These are phyloP conservation scores for Galbula dea DNA, from an alignment of 2,113 vertebrate species.

Conservation along the genomic window DNA sequence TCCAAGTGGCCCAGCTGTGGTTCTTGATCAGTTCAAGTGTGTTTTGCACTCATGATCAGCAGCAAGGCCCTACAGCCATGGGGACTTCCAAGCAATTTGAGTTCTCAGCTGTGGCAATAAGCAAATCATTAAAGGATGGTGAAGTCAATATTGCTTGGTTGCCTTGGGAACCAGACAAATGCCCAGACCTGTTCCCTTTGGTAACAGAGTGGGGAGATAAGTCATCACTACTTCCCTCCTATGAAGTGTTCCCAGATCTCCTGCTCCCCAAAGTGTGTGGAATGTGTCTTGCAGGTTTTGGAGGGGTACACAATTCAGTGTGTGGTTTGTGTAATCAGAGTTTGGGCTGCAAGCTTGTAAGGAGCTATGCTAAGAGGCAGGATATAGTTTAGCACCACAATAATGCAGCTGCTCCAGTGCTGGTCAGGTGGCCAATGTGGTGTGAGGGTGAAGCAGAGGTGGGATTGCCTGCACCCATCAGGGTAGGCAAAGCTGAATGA, in stretches of 20 bases:
- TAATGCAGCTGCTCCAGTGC: background rate
- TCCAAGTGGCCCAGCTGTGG: slow-evolving; percentile 35
- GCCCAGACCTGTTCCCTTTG: slow-evolving; percentile 8
- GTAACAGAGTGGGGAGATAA: background rate
- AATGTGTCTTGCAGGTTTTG: background rate
- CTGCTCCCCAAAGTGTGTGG: background rate
- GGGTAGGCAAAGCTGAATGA: background rate
- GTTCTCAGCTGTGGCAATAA: slow-evolving; percentile 54
- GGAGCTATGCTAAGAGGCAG: background rate
- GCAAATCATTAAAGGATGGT: slow-evolving; percentile 25
- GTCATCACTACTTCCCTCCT: background rate
- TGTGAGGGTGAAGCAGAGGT: background rate
- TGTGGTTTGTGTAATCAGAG: background rate
- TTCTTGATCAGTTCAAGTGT: slow-evolving; percentile 35
- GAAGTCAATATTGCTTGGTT: slow-evolving; percentile 35
- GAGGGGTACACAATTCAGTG: background rate
- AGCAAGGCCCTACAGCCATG: background rate
- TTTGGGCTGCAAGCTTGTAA: background rate
- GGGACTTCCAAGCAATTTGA: slow-evolving; percentile 21
- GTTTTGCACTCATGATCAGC: slow-evolving; percentile 5
- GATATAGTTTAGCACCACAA: background rate
- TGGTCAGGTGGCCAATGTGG: background rate
- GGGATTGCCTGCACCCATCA: background rate
- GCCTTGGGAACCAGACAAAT: slow-evolving; percentile 24
- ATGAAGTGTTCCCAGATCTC: background rate